A percentile compares a stretch with the other conserved stretches of the same genome.
These are phyloP conservation scores for Aythya baeri DNA, from an alignment of 2,113 vertebrate species.

Conservation along the genomic window DNA sequence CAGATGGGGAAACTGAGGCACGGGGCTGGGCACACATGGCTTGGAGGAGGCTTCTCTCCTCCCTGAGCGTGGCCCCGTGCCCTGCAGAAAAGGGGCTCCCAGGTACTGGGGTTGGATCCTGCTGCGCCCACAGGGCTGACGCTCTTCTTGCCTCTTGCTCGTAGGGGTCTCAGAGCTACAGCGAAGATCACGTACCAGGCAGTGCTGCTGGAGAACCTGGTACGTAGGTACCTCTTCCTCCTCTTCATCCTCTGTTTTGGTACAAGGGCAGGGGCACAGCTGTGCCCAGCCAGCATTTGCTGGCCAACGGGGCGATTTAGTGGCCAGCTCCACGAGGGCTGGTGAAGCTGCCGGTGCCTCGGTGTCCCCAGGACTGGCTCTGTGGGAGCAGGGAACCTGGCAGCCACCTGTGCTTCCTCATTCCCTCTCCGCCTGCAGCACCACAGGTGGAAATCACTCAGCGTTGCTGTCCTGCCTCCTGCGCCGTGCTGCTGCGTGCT, in stretches of 20 bases:
- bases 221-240: constrained; percentile 22
- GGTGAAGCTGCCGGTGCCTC: neutral
- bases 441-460: neutral
- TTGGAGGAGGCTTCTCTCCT: neutral
- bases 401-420: accelerated
- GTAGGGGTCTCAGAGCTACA: constrained; percentile 86
- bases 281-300: neutral
- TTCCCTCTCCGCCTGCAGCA: neutral
- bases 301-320: accelerated
- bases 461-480: neutral
- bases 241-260: neutral
- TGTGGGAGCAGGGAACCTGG: neutral
- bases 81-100: accelerated
- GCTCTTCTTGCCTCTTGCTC: neutral
- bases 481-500: accelerated
- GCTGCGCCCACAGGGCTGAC: neutral
- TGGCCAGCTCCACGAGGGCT: too few relatives aligned
- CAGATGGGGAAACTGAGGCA: neutral
- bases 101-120: accelerated
- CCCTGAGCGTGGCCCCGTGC: accelerated
- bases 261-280: neutral
- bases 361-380: neutral
- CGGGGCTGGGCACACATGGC: accelerated
- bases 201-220: constrained; percentile 88
- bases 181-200: constrained; percentile 91